These are phyloP conservation scores for Agrotis clavis DNA, from an alignment of 2,888 invertebrate species.

Conservation along the genomic window DNA sequence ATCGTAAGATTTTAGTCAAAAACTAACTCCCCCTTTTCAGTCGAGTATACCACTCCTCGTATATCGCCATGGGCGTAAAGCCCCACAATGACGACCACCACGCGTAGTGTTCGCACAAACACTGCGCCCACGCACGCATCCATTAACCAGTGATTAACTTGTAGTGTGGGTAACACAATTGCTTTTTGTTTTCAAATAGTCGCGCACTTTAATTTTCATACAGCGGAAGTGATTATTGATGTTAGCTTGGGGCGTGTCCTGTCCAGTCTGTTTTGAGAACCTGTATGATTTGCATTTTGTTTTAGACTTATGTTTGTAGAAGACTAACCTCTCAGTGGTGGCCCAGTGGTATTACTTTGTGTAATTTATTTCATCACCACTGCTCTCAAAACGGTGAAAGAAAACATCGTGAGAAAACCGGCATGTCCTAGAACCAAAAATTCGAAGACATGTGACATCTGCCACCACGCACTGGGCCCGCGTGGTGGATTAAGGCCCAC, in stretches of 20 bases:
- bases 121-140: slow-evolving; percentile 83
- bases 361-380: too few relatives aligned
- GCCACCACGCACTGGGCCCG: too few relatives aligned
- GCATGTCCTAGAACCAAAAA: too few relatives aligned
- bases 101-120: slow-evolving; percentile 63
- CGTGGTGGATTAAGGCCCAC: too few relatives aligned
- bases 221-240: slow-evolving; percentile 73
- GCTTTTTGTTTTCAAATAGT: slow-evolving; percentile 77
- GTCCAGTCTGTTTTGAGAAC: slow-evolving; percentile 5
- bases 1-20: too few relatives aligned
- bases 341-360: too few relatives aligned
- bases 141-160: slow-evolving; percentile 86
- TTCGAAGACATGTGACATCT: too few relatives aligned
- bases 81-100: slow-evolving; percentile 68
- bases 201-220: slow-evolving; percentile 71
- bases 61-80: slow-evolving; percentile 64
- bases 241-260: slow-evolving; percentile 29
- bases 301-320: background rate
- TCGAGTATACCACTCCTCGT: slow-evolving; percentile 63
- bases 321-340: too few relatives aligned
- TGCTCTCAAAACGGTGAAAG: too few relatives aligned
- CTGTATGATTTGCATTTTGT: background rate
- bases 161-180: slow-evolving; percentile 83
- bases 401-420: too few relatives aligned
- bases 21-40: background rate